A percentile compares a stretch with the other conserved stretches of the same genome.
Conservation (phyloP, 2,113 vertebrate species). For the Corydoras maculifer region DNA sequence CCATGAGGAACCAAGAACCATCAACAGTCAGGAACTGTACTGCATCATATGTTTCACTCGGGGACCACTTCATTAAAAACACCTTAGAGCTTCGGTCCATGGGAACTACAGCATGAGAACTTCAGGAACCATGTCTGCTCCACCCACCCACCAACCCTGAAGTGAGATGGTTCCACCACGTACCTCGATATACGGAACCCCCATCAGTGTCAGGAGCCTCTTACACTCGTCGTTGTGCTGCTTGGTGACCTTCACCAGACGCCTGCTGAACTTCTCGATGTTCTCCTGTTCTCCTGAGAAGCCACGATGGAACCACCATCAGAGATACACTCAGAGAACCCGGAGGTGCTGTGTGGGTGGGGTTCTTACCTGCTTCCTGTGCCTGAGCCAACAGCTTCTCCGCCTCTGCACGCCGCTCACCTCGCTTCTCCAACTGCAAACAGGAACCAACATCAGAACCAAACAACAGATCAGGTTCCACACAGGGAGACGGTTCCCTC, state of each 20-base stretch:
- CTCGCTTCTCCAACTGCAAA: conserved; percentile 74
- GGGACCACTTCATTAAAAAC: too few relatives aligned
- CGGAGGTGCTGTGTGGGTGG: too few relatives aligned
- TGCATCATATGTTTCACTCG: too few relatives aligned
- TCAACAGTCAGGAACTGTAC: too few relatives aligned
- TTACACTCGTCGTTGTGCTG: conserved; percentile 94
- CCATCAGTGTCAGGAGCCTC: conserved; percentile 83
- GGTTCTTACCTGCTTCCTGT: conserved; percentile 69
- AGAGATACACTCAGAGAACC: too few relatives aligned
- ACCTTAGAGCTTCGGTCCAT: too few relatives aligned
- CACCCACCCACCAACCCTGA: too few relatives aligned
- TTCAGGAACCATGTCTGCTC: too few relatives aligned
- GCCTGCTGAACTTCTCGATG: conserved; percentile 88
- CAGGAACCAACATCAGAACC: neutral
- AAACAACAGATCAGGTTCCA: neutral
- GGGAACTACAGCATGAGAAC: too few relatives aligned
- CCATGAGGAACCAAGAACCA: neutral
- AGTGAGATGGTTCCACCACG: too few relatives aligned
- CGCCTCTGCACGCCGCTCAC: conserved; percentile 82
- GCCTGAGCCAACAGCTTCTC: conserved; percentile 86
- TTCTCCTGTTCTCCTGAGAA: conserved; percentile 71
- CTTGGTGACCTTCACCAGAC: conserved; percentile 89
- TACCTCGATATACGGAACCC: conserved; percentile 84
- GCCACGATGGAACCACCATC: too few relatives aligned
- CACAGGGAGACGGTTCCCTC: too few relatives aligned